Evolutionary conservation across 2,888 invertebrate genomes (phyloP).

Genomic region (Gasteruption jaculator): DNA sequence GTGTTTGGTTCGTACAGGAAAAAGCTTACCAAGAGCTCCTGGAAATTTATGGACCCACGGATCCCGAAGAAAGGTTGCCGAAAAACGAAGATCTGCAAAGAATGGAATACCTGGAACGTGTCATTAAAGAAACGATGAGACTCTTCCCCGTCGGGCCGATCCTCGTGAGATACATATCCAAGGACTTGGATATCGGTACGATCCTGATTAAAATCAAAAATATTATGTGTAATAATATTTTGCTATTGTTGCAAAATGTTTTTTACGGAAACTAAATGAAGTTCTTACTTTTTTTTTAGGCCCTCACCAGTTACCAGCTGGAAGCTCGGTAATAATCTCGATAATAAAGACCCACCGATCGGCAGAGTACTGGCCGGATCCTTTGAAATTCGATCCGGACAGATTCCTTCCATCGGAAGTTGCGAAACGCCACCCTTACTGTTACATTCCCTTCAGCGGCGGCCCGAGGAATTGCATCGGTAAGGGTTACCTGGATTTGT

Average conservation of each 20-base stretch:
- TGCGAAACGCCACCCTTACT: slow-evolving; percentile 29
- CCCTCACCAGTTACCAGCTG: slow-evolving; percentile 27
- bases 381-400: slow-evolving; percentile 32
- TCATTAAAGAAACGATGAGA: slow-evolving; percentile 59
- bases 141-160: slow-evolving; percentile 57
- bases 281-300: slow-evolving; percentile 5
- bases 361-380: slow-evolving; percentile 27
- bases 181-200: slow-evolving; percentile 55
- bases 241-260: too few species aligned
- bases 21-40: slow-evolving; percentile 50
- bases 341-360: slow-evolving; percentile 22
- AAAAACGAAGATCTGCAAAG: slow-evolving; percentile 54
- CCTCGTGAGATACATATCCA: too few species aligned
- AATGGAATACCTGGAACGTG: slow-evolving; percentile 57
- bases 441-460: slow-evolving; percentile 28
- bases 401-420: slow-evolving; percentile 30
- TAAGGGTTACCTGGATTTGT: slow-evolving; percentile 4
- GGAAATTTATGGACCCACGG: slow-evolving; percentile 48
- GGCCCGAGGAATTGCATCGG: slow-evolving; percentile 31
- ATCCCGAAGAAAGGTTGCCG: slow-evolving; percentile 45
- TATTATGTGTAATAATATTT: too few species aligned
- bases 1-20: slow-evolving; percentile 34
- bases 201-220: slow-evolving; percentile 40
- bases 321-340: slow-evolving; percentile 19
- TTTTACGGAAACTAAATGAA: slow-evolving; percentile 4